Base-by-base conservation (phyloP, 1,140 invertebrate genomes). In the Diachasma alloeum region DNA sequence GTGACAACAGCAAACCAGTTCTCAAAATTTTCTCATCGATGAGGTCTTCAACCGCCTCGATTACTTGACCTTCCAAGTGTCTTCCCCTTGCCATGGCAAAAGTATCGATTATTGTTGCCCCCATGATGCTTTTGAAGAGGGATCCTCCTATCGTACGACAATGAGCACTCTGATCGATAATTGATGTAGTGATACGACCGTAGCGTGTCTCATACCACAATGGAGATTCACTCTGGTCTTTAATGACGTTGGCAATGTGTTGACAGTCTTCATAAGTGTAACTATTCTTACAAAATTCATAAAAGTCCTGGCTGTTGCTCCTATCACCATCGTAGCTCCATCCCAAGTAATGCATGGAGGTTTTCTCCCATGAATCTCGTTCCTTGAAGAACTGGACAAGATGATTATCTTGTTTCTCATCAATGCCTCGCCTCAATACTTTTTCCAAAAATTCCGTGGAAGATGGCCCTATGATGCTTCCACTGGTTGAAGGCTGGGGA, bases 161-260 rank as follows among this genome's bases (percentile, higher is more conserved):
- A 11, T 84, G 72, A 26, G 82, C 78, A 24, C 79, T 83, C 81
- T 88, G 84, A 77, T 89, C 82, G 3, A 87, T 8, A 76, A 85
- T 87, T 10, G 88, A 89, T 46, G 87, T 87, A 36, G 88, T 90
- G 9, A 89, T 79, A 76, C 86, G 70, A n/a, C 83, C 86, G 79
- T 85, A 85, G 9, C 85, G 53, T 19, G 89, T 63, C 74, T 83
- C 78, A 83, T 83, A 78, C 87, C 84, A n/a, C n/a, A n/a, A n/a
- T n/a, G n/a, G n/a, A n/a, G n/a, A n/a, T n/a, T n/a, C n/a, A n/a
- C n/a, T n/a, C n/a, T n/a, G n/a, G n/a, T n/a, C n/a, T n/a, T 89
- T 3, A 82, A 13, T 74, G 17, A 3, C 46, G 24, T 76, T 13
- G 80, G 59, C 68, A 42, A 70, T 66, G 83, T 83, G 10, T 74